Conservation (phyloP, 2,888 invertebrate genomes). For the Noctuana brunneofusca region DNA sequence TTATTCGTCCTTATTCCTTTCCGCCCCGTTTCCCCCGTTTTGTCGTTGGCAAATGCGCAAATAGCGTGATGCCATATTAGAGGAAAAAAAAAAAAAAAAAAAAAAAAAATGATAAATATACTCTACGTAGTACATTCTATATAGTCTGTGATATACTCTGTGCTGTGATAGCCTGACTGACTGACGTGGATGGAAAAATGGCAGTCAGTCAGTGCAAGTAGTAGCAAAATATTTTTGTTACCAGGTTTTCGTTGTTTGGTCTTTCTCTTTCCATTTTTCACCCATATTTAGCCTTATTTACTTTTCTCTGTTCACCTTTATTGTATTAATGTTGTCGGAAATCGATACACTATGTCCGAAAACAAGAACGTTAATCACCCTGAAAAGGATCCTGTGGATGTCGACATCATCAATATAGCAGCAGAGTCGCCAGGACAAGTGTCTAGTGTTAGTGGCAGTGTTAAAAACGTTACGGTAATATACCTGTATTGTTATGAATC, state of each 20-base stretch:
- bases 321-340: constrained; percentile 66
- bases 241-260: constrained; percentile 38
- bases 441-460: constrained; percentile 64
- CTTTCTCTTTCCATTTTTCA: constrained; percentile 32
- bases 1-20: too few relatives aligned
- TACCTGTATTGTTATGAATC: not conserved
- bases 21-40: too few relatives aligned
- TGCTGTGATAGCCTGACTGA: not conserved
- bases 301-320: constrained; percentile 32
- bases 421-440: constrained; percentile 61
- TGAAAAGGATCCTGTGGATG: constrained; percentile 61
- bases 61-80: too few relatives aligned
- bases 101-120: too few relatives aligned
- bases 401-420: constrained; percentile 64
- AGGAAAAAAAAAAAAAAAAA: too few relatives aligned
- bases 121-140: too few relatives aligned
- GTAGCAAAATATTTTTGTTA: constrained; percentile 65
- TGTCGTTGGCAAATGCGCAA: too few relatives aligned
- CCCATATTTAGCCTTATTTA: constrained; percentile 34
- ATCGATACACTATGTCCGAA: constrained; percentile 69
- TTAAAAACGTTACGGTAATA: constrained; percentile 66
- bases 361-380: constrained; percentile 67
- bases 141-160: too few relatives aligned
- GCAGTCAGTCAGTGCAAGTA: constrained; percentile 50
- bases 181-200: constrained; percentile 49